Conservation (phyloP, 92 coral and sea anemone genomes). For the Zoanthus gigantus region DNA sequence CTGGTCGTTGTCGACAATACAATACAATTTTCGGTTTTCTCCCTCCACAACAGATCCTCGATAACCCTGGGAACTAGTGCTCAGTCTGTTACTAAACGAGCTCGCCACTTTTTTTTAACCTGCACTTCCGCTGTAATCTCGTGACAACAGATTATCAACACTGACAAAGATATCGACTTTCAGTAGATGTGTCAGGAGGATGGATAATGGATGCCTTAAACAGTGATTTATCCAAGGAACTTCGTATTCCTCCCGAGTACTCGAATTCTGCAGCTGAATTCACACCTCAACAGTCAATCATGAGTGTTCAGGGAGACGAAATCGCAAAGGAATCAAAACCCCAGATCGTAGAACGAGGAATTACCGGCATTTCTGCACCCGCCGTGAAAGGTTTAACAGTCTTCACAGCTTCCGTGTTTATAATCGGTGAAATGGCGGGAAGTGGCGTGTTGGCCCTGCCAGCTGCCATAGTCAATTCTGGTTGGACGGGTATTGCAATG, state of each 20-base stretch:
- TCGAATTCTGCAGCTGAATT: neutral
- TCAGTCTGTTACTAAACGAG: neutral
- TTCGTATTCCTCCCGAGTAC: constrained; percentile 2
- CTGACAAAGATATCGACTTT: neutral
- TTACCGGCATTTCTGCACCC: neutral
- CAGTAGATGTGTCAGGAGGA: neutral
- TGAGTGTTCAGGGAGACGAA: constrained; percentile 4
- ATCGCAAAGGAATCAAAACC: constrained; percentile 11
- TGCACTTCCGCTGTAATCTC: neutral
- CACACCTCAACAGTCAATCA: neutral
- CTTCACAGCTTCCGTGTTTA: constrained; percentile 92
- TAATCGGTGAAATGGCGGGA: constrained; percentile 98
- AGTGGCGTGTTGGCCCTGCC: constrained; percentile 96
- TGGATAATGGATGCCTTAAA: neutral
- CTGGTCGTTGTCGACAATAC: neutral
- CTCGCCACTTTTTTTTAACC: neutral
- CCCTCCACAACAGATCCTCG: neutral
- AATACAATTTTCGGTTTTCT: neutral
- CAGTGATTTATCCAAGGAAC: constrained; percentile 14
- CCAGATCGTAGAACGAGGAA: constrained; percentile 11
- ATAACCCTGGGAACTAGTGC: neutral
- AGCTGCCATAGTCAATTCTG: constrained; percentile 81
- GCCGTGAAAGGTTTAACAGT: constrained; percentile 77
- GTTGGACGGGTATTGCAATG: constrained; percentile 83
- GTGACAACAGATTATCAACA: neutral